Evolutionary conservation across 2,888 invertebrate genomes (phyloP).

Genomic region (Nasonovia ribisnigri): DNA sequence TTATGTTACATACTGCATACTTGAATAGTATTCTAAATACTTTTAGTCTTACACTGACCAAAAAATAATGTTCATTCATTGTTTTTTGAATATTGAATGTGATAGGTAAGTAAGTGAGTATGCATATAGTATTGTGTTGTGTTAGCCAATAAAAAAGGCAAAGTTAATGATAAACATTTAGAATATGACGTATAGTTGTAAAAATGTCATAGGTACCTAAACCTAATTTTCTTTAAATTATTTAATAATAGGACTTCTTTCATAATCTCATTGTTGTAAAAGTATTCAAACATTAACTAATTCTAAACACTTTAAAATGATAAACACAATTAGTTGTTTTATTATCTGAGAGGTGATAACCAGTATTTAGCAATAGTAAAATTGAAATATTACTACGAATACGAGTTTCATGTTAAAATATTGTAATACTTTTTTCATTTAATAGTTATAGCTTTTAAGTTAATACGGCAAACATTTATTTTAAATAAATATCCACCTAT

Average conservation of each 20-base stretch:
- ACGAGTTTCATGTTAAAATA: neutral
- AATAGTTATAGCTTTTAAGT: neutral
- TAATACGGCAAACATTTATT: neutral
- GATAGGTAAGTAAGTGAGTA: neutral
- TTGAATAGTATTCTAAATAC: neutral
- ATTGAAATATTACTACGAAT: neutral
- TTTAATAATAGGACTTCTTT: too few relatives aligned
- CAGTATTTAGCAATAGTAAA: neutral
- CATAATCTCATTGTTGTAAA: neutral
- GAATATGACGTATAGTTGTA: neutral
- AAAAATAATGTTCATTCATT: neutral
- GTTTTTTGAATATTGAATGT: neutral
- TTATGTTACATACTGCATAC: neutral
- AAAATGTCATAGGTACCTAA: neutral
- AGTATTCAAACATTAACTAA: neutral
- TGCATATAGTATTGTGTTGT: neutral
- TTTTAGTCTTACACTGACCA: neutral
- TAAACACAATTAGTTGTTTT: neutral
- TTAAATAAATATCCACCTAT: neutral
- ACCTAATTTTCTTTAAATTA: neutral
- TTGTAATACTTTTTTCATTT: neutral
- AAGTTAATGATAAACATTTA: too few relatives aligned
- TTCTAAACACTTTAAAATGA: neutral
- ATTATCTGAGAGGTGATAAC: neutral
- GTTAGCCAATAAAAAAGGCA: neutral